Evolutionary conservation across 2,797 vertebrate species (phyloP).

Genomic region (Knipowitschia caucasica): DNA sequence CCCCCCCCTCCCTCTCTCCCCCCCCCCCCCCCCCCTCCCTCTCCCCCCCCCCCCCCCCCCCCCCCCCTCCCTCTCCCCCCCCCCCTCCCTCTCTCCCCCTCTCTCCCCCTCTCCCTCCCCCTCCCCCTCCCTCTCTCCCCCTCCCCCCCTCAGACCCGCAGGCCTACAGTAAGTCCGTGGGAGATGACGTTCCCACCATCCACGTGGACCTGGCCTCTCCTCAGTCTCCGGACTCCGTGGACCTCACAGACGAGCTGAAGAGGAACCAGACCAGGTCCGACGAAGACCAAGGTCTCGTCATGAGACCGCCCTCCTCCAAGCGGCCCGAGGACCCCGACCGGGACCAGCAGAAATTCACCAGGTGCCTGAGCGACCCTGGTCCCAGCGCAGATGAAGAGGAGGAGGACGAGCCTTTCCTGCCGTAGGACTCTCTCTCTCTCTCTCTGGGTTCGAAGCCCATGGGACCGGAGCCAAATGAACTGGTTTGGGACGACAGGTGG

Average conservation of each 20-base stretch:
- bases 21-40: too few species aligned
- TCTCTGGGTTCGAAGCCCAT: constrained; percentile 32
- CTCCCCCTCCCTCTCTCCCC: too few species aligned
- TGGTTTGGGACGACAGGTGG: constrained; percentile 48
- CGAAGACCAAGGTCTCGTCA: constrained; percentile 79
- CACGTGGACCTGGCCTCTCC: constrained; percentile 93
- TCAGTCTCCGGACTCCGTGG: constrained; percentile 85
- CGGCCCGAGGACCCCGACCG: constrained; percentile 58
- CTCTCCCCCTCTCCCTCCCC: too few species aligned
- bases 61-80: too few species aligned
- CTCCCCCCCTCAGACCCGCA: constrained; percentile 78
- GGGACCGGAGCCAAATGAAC: constrained; percentile 70
- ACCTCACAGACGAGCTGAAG: constrained; percentile 78
- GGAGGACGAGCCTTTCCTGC: constrained; percentile 86
- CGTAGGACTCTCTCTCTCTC: constrained; percentile 41
- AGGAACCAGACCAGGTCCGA: constrained; percentile 15
- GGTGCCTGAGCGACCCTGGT: constrained; percentile 94
- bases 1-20: too few species aligned
- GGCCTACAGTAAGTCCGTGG: constrained; percentile 79
- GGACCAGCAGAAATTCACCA: constrained; percentile 84
- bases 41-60: too few species aligned
- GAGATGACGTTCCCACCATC: constrained; percentile 81
- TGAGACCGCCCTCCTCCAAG: constrained; percentile 71
- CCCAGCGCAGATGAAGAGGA: constrained; percentile 84
- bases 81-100: too few species aligned